Evolutionary conservation across 2,113 vertebrate species (phyloP).

Genomic region (Dinomys branickii): DNA sequence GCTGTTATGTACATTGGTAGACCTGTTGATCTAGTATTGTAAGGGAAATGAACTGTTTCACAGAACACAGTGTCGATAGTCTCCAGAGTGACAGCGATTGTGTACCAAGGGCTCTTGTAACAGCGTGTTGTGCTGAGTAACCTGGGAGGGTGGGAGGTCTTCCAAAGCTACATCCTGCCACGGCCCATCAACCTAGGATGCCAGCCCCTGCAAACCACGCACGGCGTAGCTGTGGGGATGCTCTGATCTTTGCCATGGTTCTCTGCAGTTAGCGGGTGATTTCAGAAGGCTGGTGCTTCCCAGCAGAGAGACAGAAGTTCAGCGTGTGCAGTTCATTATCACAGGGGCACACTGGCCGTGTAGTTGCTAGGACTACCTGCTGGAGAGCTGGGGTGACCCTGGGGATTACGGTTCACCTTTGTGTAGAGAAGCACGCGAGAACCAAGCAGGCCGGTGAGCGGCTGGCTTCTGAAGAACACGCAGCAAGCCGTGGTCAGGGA

Average conservation of each 20-base stretch:
- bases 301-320: not conserved
- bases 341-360: not conserved
- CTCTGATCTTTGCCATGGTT: slow-evolving; percentile 59
- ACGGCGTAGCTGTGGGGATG: not conserved
- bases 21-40: not conserved
- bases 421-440: not conserved
- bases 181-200: slow-evolving; percentile 45
- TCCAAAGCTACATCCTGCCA: slow-evolving; percentile 46
- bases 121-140: slow-evolving; percentile 46
- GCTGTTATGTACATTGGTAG: not conserved
- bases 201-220: not conserved
- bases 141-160: slow-evolving; percentile 48
- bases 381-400: not conserved
- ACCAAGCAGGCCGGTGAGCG: not conserved
- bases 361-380: not conserved
- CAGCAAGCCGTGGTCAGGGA: not conserved
- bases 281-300: slow-evolving; percentile 16
- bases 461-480: not conserved
- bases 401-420: not conserved
- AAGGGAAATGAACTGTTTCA: not conserved
- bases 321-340: not conserved
- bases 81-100: slow-evolving; percentile 61
- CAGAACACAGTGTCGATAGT: slow-evolving; percentile 48
- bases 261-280: not conserved
- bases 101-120: slow-evolving; percentile 56